Base-by-base conservation (phyloP, 1,140 invertebrate species). In the Brachionus rotundiformis region DNA sequence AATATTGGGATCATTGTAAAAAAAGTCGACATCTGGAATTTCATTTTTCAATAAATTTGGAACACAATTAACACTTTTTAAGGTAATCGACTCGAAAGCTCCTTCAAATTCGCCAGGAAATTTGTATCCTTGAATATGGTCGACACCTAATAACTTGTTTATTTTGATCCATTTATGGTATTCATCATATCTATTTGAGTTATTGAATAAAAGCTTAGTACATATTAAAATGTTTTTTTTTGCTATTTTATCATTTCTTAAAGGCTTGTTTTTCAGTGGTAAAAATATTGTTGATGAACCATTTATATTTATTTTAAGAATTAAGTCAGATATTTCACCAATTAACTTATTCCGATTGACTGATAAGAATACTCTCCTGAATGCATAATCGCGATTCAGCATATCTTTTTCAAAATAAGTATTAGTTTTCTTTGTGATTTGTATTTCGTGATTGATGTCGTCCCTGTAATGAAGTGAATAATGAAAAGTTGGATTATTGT, bases 91-190 rank as follows among this genome's bases (percentile, higher is more conserved):
- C 6, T 39, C 65, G 8, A 23, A 5, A 13, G 29, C 16, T 41
- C n/a, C 16, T 36, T 36, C 33, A 71, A 36, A 23, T 5, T 71
- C 65, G 1, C 16, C 29, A 11, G 29, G 5, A 39, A 39, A 71
- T 71, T 39, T 36, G 31, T 71, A 71, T n/a, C 16, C 29, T 71
- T 71, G 65, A 36, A 71, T 71, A 16, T 71, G 2, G 4, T 71
- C 29, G 19, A 71, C 19, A 11, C 65, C 65, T 19, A 71, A 36
- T 23, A 71, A 19, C 10, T 19, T 71, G 33, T 71, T 71, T 1
- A 36, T 36, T 36, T 8, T 71, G 16, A 71, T 36, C 65, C 65
- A 71, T 3, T 33, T 16, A 16, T 8, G 19, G 39, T 36, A 71
- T 31, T 71, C 65, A 19, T 16, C 33, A 16, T 16, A 7, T 36